A percentile compares a stretch with the other conserved stretches of the same genome.
phyloP scores from a whole-genome alignment of 2,888 invertebrate genomes.

The Drosophila greeni region DNA sequence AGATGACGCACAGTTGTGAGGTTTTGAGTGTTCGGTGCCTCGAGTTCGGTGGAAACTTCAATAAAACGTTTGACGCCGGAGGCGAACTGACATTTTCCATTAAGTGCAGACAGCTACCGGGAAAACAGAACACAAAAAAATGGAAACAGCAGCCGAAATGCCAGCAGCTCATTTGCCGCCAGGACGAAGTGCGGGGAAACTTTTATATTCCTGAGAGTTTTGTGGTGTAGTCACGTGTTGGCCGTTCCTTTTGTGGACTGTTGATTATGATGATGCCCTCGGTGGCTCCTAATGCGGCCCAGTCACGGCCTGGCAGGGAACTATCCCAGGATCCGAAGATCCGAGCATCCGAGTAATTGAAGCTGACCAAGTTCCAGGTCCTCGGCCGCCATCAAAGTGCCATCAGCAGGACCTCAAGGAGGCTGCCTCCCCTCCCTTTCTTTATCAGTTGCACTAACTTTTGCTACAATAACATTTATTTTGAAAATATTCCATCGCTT shows the following conservation, averaged over 20 bases:
- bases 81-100: constrained; percentile 75
- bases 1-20: constrained; percentile 30
- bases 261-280: constrained; percentile 54
- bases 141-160: constrained; percentile 34
- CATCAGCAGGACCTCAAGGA: constrained; percentile 58
- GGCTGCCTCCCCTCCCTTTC: constrained; percentile 1
- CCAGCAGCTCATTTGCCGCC: constrained; percentile 41
- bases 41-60: constrained; percentile 53
- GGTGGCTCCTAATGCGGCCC: constrained; percentile 22
- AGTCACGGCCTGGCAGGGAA: constrained; percentile 34
- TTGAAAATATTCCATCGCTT: constrained; percentile 56
- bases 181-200: constrained; percentile 21
- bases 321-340: constrained; percentile 1
- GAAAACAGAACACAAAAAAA: constrained; percentile 8
- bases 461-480: constrained; percentile 73
- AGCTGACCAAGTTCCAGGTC: constrained; percentile 33
- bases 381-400: constrained; percentile 57
- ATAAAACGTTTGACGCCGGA: constrained; percentile 69
- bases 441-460: constrained; percentile 66
- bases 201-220: constrained; percentile 52
- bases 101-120: constrained; percentile 69
- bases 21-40: constrained; percentile 23
- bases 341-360: constrained; percentile 41
- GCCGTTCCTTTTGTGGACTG: constrained; percentile 38
- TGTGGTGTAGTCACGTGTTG: constrained; percentile 39